A percentile compares a stretch with the other conserved stretches of the same genome.
phyloP scores from a whole-genome alignment of 2,113 vertebrate genomes.

The Macquaria ambigua region DNA sequence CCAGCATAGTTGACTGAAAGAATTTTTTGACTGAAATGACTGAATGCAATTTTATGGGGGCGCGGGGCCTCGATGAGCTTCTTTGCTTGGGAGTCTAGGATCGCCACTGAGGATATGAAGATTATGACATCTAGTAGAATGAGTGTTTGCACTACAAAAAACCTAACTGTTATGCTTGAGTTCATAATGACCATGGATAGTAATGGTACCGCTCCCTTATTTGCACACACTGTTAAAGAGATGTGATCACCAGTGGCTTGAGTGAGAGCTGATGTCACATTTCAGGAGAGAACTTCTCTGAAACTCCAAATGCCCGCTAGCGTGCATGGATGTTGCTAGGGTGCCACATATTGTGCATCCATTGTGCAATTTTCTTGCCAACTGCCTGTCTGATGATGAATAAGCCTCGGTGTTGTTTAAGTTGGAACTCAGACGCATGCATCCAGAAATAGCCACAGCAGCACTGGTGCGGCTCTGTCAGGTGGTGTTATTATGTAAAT shows the following conservation, averaged over 20 bases:
- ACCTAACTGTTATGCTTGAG: not conserved
- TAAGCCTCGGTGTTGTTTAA: conserved; percentile 43
- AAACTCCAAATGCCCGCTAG: not conserved
- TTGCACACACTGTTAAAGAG: not conserved
- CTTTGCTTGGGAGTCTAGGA: too few species aligned
- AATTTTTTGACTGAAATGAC: too few species aligned
- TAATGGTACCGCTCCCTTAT: not conserved
- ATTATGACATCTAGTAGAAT: not conserved
- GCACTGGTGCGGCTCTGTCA: conserved; percentile 54
- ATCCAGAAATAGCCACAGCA: conserved; percentile 69
- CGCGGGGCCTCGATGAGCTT: too few species aligned
- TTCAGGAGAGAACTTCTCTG: not conserved
- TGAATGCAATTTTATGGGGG: too few species aligned
- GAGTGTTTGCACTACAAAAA: not conserved
- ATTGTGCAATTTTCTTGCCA: conserved; percentile 48
- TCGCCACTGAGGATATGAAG: not conserved
- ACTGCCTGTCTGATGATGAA: conserved; percentile 50
- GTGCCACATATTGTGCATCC: conserved; percentile 27
- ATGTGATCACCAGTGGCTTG: not conserved
- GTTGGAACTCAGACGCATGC: conserved; percentile 39
- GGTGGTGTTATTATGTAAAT: conserved; percentile 70
- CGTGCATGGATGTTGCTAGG: conserved; percentile 21
- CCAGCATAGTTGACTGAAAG: too few species aligned
- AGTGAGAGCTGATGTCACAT: conserved; percentile 4
- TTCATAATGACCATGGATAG: not conserved